Conservation (phyloP, 2,888 invertebrate genomes). For the Sympetrum striolatum region DNA sequence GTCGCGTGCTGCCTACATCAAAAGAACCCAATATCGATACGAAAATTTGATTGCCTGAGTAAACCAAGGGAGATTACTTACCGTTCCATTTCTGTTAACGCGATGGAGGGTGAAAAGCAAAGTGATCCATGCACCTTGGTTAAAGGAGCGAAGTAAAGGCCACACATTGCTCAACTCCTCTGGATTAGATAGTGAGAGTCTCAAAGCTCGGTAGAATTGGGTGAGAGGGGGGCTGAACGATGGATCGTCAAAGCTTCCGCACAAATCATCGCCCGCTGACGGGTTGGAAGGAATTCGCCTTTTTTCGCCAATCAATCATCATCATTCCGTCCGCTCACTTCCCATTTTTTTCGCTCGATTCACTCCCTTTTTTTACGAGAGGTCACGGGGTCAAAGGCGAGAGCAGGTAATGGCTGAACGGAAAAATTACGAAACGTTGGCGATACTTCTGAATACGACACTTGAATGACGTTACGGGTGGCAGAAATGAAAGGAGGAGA, state of each 20-base stretch:
- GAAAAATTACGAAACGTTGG: neutral
- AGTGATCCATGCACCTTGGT: too few relatives aligned
- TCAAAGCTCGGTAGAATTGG: neutral
- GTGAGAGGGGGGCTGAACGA: neutral
- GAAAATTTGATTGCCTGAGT: too few relatives aligned
- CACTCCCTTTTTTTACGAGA: neutral
- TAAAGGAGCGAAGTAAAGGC: too few relatives aligned
- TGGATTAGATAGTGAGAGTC: too few relatives aligned
- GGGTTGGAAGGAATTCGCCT: neutral
- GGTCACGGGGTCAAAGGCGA: neutral
- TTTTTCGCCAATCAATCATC: neutral
- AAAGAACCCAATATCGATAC: too few relatives aligned
- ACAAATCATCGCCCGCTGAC: neutral
- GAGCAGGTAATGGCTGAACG: neutral
- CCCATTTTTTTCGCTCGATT: neutral
- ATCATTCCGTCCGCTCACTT: neutral
- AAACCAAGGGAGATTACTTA: too few relatives aligned
- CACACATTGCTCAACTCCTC: too few relatives aligned
- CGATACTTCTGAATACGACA: neutral
- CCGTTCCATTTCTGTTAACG: too few relatives aligned
- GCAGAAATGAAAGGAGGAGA: neutral
- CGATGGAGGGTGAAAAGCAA: too few relatives aligned
- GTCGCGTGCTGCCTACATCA: too few relatives aligned
- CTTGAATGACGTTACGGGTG: neutral
- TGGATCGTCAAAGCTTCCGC: neutral